Base-by-base conservation (phyloP, 2,113 vertebrate species). In the Leptobrachium ailaonicum region DNA sequence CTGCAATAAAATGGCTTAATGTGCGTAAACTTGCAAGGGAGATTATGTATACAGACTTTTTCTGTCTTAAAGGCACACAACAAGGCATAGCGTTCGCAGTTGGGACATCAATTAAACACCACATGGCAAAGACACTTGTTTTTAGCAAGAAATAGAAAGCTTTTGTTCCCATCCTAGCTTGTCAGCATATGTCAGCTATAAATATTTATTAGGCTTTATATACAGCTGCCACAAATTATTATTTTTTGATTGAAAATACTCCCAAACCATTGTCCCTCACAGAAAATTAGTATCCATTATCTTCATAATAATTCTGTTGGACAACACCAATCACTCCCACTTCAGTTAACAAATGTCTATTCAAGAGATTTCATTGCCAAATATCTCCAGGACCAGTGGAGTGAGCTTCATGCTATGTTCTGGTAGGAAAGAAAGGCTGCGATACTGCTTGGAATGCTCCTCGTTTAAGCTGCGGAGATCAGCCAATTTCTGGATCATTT, bases 401-500 rank as follows among this genome's bases (percentile, higher is more conserved):
- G 98, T 98, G 91, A 99, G 98, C 92, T 97, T 95, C 93, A 91
- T 96, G 94, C 94, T 96, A 91, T 94, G 94, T 86, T 96, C 95
- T 0, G 96, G 96, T 89, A 95, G 93, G 90, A 98, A 96, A 87
- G 97, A 96, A 56, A 99, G 92, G 8, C 88, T 94, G 86, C 95
- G 96, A 90, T 98, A 99, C 91, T 99, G 97, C 85, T 95, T 95
- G 85, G 96, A 97, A 91, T 99, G 95, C 88, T 99, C 96, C 90
- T 99, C 97, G 0, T 97, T 98, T 47, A 99, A 95, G 92, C 97
- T 98, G 45, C 98, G 93, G 69, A 99, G 92, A 85, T 99, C 98
- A 0, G 97, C 95, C 82, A 99, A 89, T 85, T 99, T 99, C 90
- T 99, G 98, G 92, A 99, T 98, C 98, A 99, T 99, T 87, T 97